Base-by-base conservation (phyloP, 37 sponge, comb jelly and placozoan genomes). In the Spongilla lacustris region DNA sequence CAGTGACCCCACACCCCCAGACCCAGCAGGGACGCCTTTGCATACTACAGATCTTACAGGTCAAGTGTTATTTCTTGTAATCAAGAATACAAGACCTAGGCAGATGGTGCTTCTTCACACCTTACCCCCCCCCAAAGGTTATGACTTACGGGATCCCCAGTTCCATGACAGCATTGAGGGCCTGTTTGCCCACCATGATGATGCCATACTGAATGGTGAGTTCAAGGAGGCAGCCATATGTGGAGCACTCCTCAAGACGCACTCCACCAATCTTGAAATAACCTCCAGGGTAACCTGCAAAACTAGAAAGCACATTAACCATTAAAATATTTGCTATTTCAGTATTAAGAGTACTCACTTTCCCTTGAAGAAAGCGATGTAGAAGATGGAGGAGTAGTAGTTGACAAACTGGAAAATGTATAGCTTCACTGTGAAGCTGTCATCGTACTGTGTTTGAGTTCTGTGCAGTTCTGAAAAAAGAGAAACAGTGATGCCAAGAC, bases 361-460 rank as follows among this genome's bases (percentile, higher is more conserved):
- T 85, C 97, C 97, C 73, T 94, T 96, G 80, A 96, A 90, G 97
- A 94, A 96, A 8, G 97, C 97, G 68, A 96, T 92, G 89, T 96
- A 96, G 86, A 96, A 94, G 72, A 96, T 67, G 66, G 92, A 94
- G 34, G 97, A 24, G 88, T 96, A 96, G 80, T 87, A 96, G 90
- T 96, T 96, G 81, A 94, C 84, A 76, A 94, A 96, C 76, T 96
- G 97, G 80, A 97, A 97, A 69, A 97, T 77, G 86, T 94, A 98
- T 92, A 99, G 88, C 69, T 99, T 99, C 76, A 84, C 80, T 41
- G 93, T 97, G 88, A 97, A 95, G 36, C 81, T 88, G 91, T 99
- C 99, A n/a, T 99, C 99, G 86, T 89, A 94, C 30, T 99, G 96
- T 30, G 97, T 97, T 50, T 91, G 95, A 9, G 99, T 99, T 29